Percentiles rank a stretch among this genome's conserved stretches.
Conservation (phyloP, 2,888 invertebrate genomes). For the Calephelis perditalis region DNA sequence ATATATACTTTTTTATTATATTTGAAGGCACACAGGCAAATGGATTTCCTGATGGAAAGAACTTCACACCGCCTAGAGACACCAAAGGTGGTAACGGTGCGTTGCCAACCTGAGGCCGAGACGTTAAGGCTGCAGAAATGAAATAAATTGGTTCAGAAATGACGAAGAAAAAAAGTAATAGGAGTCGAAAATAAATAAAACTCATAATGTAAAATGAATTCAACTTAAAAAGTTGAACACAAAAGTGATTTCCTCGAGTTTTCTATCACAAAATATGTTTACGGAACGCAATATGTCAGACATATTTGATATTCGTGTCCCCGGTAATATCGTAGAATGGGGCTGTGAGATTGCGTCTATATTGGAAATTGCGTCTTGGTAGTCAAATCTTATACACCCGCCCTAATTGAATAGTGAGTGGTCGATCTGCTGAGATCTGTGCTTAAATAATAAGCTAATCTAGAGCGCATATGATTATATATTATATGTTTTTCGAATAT, state of each 20-base stretch:
- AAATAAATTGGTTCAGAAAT: too few species aligned
- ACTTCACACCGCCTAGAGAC: too few species aligned
- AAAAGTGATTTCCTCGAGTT: slow-evolving; percentile 8
- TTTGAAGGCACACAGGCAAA: too few species aligned
- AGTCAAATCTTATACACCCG: slow-evolving; percentile 9
- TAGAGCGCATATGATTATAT: neutral
- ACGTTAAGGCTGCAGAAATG: too few species aligned
- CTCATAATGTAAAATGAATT: too few species aligned
- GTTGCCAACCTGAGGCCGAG: too few species aligned
- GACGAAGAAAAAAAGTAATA: too few species aligned
- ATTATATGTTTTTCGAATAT: too few species aligned
- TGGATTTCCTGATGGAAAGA: too few species aligned
- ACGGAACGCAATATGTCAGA: slow-evolving; percentile 4
- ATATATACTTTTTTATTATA: too few species aligned
- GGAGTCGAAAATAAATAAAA: too few species aligned
- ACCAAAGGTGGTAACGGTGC: too few species aligned
- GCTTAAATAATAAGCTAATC: neutral
- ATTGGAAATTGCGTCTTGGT: slow-evolving; percentile 11
- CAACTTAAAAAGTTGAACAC: slow-evolving; percentile 1
- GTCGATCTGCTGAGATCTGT: neutral
- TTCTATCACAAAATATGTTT: slow-evolving; percentile 11
- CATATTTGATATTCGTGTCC: slow-evolving; percentile 7
- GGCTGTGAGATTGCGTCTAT: slow-evolving; percentile 7
- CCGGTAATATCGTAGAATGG: slow-evolving; percentile 2
- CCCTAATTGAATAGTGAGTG: slow-evolving; percentile 7